These are phyloP conservation scores for Ectemnius continuus DNA, from an alignment of 2,888 invertebrate genomes.

Conservation along the genomic window DNA sequence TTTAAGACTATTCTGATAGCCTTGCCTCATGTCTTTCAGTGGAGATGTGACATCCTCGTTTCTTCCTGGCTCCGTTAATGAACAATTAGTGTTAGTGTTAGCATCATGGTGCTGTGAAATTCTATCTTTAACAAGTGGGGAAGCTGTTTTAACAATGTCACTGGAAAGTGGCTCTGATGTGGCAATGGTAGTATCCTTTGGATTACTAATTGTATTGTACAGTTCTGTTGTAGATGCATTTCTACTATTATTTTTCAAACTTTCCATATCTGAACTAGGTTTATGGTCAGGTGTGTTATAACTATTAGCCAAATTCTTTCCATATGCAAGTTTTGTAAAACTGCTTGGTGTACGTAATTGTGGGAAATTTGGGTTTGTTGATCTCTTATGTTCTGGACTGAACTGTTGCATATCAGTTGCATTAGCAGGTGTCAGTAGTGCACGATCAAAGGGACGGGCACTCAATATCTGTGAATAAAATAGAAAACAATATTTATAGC, in stretches of 20 bases:
- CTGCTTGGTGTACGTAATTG: slow-evolving; percentile 75
- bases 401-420: slow-evolving; percentile 69
- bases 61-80: neutral
- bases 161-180: slow-evolving; percentile 33
- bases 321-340: slow-evolving; percentile 66
- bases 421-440: slow-evolving; percentile 69
- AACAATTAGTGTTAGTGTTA: slow-evolving; percentile 2
- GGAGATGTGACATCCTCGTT: neutral
- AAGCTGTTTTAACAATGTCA: slow-evolving; percentile 10
- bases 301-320: slow-evolving; percentile 19
- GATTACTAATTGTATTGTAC: slow-evolving; percentile 13
- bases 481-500: slow-evolving; percentile 5
- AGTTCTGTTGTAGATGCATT: slow-evolving; percentile 17
- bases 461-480: slow-evolving; percentile 62
- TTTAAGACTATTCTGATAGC: slow-evolving; percentile 19
- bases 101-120: neutral
- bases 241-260: neutral
- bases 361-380: slow-evolving; percentile 36
- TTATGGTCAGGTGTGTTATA: slow-evolving; percentile 14
- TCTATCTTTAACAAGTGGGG: neutral
- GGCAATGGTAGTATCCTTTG: slow-evolving; percentile 5
- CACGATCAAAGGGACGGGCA: slow-evolving; percentile 67
- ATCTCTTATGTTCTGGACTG: slow-evolving; percentile 64
- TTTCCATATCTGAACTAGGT: neutral
- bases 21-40: slow-evolving; percentile 16